A percentile compares a stretch with the other conserved stretches of the same genome.
phyloP scores from a whole-genome alignment of 2,888 invertebrate genomes.

The Cactoblastis cactorum region DNA sequence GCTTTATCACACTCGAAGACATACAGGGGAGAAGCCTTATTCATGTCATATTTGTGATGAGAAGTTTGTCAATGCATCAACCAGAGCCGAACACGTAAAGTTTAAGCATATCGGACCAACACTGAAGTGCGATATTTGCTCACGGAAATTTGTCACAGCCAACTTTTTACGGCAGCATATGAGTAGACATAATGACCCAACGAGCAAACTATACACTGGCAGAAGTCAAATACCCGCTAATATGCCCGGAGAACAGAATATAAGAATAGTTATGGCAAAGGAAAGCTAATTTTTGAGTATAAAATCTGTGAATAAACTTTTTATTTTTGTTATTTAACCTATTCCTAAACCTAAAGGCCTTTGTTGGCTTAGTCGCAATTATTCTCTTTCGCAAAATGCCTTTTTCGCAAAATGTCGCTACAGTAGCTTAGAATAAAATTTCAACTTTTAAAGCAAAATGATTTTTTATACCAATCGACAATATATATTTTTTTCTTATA shows the following conservation, averaged over 20 bases:
- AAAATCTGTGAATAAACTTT: no score
- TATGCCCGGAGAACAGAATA: slow-evolving; percentile 50
- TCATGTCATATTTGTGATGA: slow-evolving; percentile 57
- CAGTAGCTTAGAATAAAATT: no score
- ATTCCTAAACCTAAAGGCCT: no score
- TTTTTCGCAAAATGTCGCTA: no score
- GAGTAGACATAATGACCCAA: slow-evolving; percentile 58
- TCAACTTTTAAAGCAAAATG: no score
- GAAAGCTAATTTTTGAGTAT: background rate
- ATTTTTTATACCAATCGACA: no score
- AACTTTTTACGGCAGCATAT: slow-evolving; percentile 59
- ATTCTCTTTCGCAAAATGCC: no score
- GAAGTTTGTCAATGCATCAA: slow-evolving; percentile 65
- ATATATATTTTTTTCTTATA: no score
- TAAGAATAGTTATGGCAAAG: slow-evolving; percentile 25
- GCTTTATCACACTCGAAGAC: slow-evolving; percentile 61
- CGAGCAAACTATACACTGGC: slow-evolving; percentile 55
- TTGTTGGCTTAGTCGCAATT: no score
- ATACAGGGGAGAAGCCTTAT: slow-evolving; percentile 69
- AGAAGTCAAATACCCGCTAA: slow-evolving; percentile 47
- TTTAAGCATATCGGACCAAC: slow-evolving; percentile 65
- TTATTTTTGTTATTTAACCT: no score
- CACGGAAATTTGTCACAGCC: slow-evolving; percentile 62
- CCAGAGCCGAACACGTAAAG: slow-evolving; percentile 66
- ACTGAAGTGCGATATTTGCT: slow-evolving; percentile 59